A percentile compares a stretch with the other conserved stretches of the same genome.
These are phyloP conservation scores for Euphydryas editha DNA, from an alignment of 2,888 invertebrate species.

Conservation along the genomic window DNA sequence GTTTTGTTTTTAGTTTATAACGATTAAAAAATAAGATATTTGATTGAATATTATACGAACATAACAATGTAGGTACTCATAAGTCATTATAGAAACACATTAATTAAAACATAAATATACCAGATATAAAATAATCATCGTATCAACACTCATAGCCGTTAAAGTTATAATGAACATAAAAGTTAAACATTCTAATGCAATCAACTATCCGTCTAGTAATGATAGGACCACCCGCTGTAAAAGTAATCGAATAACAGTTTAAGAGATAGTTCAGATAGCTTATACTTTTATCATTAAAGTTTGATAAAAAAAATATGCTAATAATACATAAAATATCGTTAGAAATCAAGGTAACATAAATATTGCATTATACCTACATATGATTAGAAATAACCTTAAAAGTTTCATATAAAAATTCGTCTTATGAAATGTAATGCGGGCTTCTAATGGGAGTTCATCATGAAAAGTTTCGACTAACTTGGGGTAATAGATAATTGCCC, in stretches of 20 bases:
- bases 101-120: background rate
- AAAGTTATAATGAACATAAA: constrained; percentile 9
- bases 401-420: background rate
- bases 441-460: constrained; percentile 14
- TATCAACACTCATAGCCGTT: background rate
- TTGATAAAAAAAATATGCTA: background rate
- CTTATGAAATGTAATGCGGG: constrained; percentile 12
- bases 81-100: background rate
- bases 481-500: constrained; percentile 11
- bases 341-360: background rate
- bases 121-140: constrained; percentile 1
- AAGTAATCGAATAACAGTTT: constrained; percentile 9
- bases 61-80: constrained; percentile 6
- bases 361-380: background rate
- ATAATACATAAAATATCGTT: background rate
- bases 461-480: constrained; percentile 12
- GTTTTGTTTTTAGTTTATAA: constrained; percentile 17
- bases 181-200: constrained; percentile 7
- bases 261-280: background rate
- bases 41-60: constrained; percentile 2
- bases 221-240: background rate
- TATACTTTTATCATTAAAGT: background rate
- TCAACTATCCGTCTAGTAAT: background rate
- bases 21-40: background rate
- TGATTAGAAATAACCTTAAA: background rate